Evolutionary conservation across 2,888 invertebrate genomes (phyloP).

Genomic region (Mycalesis mineus): DNA sequence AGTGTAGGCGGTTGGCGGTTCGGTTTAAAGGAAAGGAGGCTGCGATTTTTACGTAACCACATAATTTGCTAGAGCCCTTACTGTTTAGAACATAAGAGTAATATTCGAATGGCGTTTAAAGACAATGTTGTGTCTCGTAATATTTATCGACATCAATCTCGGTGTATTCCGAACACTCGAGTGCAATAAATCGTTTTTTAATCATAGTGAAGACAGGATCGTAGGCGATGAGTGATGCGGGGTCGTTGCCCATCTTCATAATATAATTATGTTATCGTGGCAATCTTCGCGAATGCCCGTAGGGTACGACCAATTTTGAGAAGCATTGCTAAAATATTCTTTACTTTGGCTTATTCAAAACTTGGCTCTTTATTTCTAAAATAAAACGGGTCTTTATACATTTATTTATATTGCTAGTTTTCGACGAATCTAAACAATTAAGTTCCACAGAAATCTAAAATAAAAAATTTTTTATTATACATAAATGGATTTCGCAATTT

Average conservation of each 20-base stretch:
- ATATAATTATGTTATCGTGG: conserved; percentile 26
- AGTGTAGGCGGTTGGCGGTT: conserved; percentile 27
- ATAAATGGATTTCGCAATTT: no score
- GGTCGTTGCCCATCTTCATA: conserved; percentile 16
- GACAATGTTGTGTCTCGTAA: conserved; percentile 13
- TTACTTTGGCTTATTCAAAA: no score
- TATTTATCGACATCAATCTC: conserved; percentile 30
- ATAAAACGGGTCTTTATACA: no score
- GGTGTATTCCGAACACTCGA: conserved; percentile 25
- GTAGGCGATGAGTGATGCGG: conserved; percentile 28
- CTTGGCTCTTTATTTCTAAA: no score
- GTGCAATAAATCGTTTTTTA: conserved; percentile 29
- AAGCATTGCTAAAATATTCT: background rate
- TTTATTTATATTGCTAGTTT: no score
- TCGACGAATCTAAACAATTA: no score
- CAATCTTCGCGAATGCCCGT: conserved; percentile 20
- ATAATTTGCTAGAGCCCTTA: background rate
- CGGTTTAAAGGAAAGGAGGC: conserved; percentile 20
- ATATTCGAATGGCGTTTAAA: background rate
- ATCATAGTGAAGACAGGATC: conserved; percentile 30
- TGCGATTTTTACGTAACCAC: conserved; percentile 17
- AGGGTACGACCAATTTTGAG: background rate
- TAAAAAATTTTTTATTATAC: no score
- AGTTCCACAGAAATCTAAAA: no score
- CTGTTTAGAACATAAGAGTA: background rate